A percentile compares a stretch with the other conserved stretches of the same genome.
Conservation (phyloP, 2,113 vertebrate genomes). For the Synodontis membranacea region DNA sequence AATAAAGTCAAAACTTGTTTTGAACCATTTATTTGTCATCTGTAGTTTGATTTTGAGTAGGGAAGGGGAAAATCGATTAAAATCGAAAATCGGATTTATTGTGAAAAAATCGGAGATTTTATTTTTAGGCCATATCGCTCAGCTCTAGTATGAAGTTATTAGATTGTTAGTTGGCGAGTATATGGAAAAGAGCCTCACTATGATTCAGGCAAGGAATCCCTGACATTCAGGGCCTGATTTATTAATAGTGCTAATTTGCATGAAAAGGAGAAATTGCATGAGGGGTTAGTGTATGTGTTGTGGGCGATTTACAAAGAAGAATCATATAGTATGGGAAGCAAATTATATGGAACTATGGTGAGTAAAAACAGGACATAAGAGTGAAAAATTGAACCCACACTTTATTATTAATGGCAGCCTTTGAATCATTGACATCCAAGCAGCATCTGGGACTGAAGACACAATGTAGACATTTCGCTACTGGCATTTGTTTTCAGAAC, state of each 20-base stretch:
- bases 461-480: not conserved
- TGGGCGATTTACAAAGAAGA: not conserved
- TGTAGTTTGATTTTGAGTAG: too few species aligned
- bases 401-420: not conserved
- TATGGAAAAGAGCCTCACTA: not conserved
- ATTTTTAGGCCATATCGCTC: too few species aligned
- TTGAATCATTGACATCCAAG: not conserved
- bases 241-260: not conserved
- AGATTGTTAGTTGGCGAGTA: not conserved
- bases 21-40: too few species aligned
- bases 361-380: not conserved
- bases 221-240: not conserved
- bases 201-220: not conserved
- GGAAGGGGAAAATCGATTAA: too few species aligned
- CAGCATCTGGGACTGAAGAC: not conserved
- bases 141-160: too few species aligned
- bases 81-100: too few species aligned
- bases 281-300: not conserved
- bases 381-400: not conserved
- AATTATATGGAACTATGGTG: not conserved
- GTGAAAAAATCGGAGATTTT: too few species aligned
- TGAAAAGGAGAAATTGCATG: not conserved
- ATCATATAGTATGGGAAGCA: not conserved
- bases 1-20: too few species aligned
- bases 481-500: slow-evolving; percentile 3